Conservation (phyloP, 1,140 invertebrate genomes). For the Euglossa dilemma region DNA sequence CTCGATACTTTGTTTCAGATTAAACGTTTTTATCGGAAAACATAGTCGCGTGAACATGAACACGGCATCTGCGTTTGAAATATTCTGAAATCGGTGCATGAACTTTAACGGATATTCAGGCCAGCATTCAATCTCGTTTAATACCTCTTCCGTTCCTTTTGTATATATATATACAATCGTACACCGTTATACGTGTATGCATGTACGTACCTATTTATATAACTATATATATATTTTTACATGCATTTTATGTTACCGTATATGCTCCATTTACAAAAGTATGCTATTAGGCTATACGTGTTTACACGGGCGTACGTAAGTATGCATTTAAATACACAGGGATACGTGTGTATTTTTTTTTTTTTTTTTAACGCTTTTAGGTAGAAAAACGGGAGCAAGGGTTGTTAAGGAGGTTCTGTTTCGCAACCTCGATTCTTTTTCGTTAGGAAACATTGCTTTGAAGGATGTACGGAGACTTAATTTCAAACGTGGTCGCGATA, state of each 20-base stretch:
- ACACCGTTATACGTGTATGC: neutral
- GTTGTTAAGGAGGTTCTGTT: slow-evolving; percentile 14
- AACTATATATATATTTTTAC: too few relatives aligned
- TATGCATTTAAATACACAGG: neutral
- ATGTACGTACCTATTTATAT: neutral
- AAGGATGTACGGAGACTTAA: neutral
- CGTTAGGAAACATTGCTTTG: neutral
- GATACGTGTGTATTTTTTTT: neutral
- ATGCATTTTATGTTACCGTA: neutral
- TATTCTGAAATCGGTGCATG: slow-evolving; percentile 12
- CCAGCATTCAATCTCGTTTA: slow-evolving; percentile 44
- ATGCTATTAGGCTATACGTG: neutral
- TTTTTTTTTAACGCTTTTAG: neutral
- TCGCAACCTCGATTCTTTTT: slow-evolving; percentile 1
- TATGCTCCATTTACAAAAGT: neutral
- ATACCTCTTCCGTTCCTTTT: slow-evolving; percentile 25
- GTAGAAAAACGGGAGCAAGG: neutral
- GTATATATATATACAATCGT: neutral
- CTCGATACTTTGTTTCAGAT: neutral
- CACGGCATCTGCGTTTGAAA: slow-evolving; percentile 20
- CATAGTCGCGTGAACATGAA: neutral
- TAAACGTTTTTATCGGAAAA: neutral
- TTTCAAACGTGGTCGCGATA: neutral
- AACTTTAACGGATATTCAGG: slow-evolving; percentile 28
- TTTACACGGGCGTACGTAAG: neutral